Percentiles rank a stretch among this genome's conserved stretches.
These are phyloP conservation scores for Echinarachnius parma DNA, from an alignment of 53 echinoderm and acorn worm species.

Conservation along the genomic window DNA sequence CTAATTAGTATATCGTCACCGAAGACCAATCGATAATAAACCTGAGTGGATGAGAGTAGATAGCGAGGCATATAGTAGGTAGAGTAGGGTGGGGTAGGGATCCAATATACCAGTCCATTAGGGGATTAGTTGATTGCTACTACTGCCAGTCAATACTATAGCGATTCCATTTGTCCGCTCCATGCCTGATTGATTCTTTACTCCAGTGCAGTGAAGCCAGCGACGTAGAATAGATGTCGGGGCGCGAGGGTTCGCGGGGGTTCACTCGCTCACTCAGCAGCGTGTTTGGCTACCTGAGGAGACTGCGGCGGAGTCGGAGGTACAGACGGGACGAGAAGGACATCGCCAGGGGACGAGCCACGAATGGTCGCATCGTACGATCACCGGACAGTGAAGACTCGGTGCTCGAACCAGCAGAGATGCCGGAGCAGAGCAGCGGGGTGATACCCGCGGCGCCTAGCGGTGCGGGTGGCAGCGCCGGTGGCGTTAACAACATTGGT, in stretches of 20 bases:
- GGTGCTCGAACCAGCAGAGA: slow-evolving; percentile 30
- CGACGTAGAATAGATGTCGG: slow-evolving; percentile 29
- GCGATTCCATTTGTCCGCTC: background rate
- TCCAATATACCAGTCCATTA: slow-evolving; percentile 16
- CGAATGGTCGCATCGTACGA: slow-evolving; percentile 12
- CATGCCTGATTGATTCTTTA: slow-evolving; percentile 14
- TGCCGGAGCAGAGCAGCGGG: slow-evolving; percentile 39
- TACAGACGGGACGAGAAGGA: slow-evolving; percentile 39
- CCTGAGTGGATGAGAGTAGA: too few species aligned
- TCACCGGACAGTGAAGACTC: slow-evolving; percentile 32
- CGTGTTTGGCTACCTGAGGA: slow-evolving; percentile 34
- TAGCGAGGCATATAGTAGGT: too few species aligned
- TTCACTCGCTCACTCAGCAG: slow-evolving; percentile 30
- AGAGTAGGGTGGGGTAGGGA: too few species aligned
- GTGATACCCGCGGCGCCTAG: background rate
- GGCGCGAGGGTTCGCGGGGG: slow-evolving; percentile 6
- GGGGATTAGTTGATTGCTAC: slow-evolving; percentile 33
- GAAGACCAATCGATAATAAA: too few species aligned
- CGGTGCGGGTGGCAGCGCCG: background rate
- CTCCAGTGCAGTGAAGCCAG: background rate
- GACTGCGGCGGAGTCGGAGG: slow-evolving; percentile 36
- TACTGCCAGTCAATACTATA: slow-evolving; percentile 1
- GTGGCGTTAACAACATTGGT: background rate
- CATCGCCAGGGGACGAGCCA: slow-evolving; percentile 8
- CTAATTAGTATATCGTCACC: too few species aligned